phyloP scores from a whole-genome alignment of 2,888 invertebrate species.

The Drosophila picticornis region DNA sequence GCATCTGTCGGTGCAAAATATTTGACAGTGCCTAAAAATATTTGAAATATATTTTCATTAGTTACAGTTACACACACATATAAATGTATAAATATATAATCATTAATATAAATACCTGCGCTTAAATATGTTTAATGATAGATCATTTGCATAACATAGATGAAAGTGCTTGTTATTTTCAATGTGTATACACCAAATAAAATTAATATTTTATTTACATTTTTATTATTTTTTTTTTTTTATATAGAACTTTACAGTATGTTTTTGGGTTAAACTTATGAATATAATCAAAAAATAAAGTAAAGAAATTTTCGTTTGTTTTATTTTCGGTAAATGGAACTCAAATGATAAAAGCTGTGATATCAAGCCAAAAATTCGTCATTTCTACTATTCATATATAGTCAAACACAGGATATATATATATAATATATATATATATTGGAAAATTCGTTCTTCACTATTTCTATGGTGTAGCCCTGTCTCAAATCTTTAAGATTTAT shows the following conservation, averaged over 20 bases:
- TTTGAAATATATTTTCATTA: constrained; percentile 39
- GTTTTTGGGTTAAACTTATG: not conserved
- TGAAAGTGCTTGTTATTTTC: constrained; percentile 1
- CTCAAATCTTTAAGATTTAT: not conserved
- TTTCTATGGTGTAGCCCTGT: not conserved
- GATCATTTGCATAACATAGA: not conserved
- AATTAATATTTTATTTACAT: constrained; percentile 6
- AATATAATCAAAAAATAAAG: not conserved
- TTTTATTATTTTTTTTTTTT: constrained; percentile 15
- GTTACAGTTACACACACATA: constrained; percentile 6
- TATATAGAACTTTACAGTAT: constrained; percentile 3
- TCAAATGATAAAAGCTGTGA: constrained; percentile 3
- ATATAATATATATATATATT: not conserved
- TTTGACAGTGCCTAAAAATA: constrained; percentile 85
- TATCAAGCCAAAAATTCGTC: not conserved
- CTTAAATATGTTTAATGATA: constrained; percentile 5
- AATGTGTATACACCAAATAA: not conserved
- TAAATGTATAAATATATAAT: not conserved
- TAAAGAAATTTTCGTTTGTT: not conserved
- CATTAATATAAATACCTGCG: constrained; percentile 1
- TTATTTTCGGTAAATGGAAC: not conserved
- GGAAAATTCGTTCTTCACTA: not conserved
- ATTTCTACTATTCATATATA: not conserved
- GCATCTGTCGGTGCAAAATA: constrained; percentile 90
- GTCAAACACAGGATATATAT: not conserved